Conservation (phyloP, 2,888 invertebrate species). For the Cephus pygmeus region DNA sequence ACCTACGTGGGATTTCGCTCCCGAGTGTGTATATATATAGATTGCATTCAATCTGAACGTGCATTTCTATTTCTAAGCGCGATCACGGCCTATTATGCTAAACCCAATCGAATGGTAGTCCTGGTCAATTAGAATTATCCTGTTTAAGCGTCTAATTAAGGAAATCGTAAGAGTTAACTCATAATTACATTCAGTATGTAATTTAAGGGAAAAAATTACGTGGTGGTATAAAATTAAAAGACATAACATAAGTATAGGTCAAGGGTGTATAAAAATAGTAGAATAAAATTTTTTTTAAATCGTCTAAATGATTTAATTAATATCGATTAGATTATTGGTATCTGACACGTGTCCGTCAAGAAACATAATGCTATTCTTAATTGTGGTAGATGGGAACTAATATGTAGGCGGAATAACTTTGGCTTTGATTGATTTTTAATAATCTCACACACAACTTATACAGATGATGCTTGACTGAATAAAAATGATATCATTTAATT, state of each 20-base stretch:
- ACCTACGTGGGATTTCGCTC: neutral
- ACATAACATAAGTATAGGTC: neutral
- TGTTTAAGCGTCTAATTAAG: neutral
- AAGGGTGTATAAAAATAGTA: neutral
- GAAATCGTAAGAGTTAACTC: neutral
- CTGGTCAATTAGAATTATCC: neutral
- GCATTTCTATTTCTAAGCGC: neutral
- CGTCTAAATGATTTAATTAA: neutral
- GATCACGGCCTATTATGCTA: neutral
- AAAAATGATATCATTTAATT: neutral
- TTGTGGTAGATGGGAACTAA: neutral
- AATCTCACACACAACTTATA: neutral
- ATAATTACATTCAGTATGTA: neutral
- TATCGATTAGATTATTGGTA: neutral
- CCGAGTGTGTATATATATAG: neutral
- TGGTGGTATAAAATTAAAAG: neutral
- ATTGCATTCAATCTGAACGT: neutral
- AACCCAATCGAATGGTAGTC: neutral
- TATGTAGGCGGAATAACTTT: neutral
- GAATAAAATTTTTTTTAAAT: neutral
- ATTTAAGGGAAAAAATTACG: neutral
- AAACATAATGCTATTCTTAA: neutral
- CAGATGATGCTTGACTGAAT: neutral
- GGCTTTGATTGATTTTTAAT: neutral
- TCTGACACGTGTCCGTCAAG: neutral